A percentile compares a stretch with the other conserved stretches of the same genome.
Evolutionary conservation across 2,797 vertebrate genomes (phyloP).

Genomic region (Etheostoma nigrum): DNA sequence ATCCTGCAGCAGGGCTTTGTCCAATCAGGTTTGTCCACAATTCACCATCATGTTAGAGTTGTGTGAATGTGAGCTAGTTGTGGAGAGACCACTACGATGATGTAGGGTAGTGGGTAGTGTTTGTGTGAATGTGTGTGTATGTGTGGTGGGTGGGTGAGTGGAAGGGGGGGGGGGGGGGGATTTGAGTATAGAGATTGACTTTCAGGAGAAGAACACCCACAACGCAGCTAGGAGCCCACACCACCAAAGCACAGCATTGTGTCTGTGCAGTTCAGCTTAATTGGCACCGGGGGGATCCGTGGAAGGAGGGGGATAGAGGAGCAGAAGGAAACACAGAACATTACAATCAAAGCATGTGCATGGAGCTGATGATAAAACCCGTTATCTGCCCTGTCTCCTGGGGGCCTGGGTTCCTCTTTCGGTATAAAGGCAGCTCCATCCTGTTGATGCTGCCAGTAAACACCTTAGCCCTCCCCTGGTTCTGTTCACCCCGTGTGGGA

Average conservation of each 20-base stretch:
- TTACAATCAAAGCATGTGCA: conserved; percentile 92
- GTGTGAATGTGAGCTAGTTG: conserved; percentile 41
- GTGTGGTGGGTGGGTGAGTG: conserved; percentile 22
- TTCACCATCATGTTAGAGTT: conserved; percentile 41
- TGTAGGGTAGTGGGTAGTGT: conserved; percentile 30
- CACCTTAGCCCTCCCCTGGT: conserved; percentile 80
- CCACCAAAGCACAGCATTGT: conserved; percentile 91
- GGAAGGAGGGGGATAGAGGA: conserved; percentile 82
- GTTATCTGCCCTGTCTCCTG: conserved; percentile 82
- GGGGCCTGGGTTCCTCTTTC: conserved; percentile 81
- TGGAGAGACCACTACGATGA: conserved; percentile 40
- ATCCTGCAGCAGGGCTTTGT: conserved; percentile 11
- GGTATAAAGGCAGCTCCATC: conserved; percentile 87
- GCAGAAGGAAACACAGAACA: conserved; percentile 92
- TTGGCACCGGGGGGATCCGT: conserved; percentile 92
- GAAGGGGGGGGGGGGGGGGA: neutral
- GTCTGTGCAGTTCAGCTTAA: conserved; percentile 94
- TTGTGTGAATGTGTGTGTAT: conserved; percentile 36
- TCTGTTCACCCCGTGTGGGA: conserved; percentile 60
- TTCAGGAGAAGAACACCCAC: conserved; percentile 86
- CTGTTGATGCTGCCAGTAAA: conserved; percentile 90
- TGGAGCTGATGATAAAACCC: conserved; percentile 88
- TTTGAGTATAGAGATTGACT: conserved; percentile 72
- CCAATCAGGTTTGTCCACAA: conserved; percentile 30
- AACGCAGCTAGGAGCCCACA: conserved; percentile 70